Conservation (phyloP, 2,113 vertebrate species). For the human region GRCh38 chr1:11120501-11121000, state of each 20-base stretch:
- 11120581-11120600: neutral
- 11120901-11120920: neutral
- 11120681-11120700: no score
- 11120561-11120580: neutral
- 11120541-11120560: neutral
- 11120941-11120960: constrained; percentile 9
- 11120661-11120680: no score
- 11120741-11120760: neutral
- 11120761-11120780: neutral
- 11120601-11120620: neutral
- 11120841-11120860: neutral
- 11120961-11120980: neutral
- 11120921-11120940: neutral
- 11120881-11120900: neutral
- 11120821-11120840: neutral
- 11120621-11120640: no score
- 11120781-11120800: neutral
- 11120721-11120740: neutral
- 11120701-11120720: neutral
- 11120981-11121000: neutral
- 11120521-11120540: neutral
- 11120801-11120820: neutral
- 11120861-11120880: neutral
- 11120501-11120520: no score
- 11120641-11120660: no score